phyloP scores from a whole-genome alignment of 1,140 invertebrate species.

The Cryptotermes secundus region DNA sequence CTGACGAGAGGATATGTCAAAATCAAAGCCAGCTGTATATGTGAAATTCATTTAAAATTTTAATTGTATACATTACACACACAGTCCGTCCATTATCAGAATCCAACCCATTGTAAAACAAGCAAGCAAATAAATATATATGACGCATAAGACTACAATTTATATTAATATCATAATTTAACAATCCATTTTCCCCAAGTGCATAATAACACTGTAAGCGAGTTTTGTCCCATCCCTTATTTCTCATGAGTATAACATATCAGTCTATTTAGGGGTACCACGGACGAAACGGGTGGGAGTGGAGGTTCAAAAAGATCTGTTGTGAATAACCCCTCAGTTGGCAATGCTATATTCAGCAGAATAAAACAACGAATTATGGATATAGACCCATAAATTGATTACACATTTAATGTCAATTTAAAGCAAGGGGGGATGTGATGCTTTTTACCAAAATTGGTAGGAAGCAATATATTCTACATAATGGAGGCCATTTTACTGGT shows the following conservation, averaged over 20 bases:
- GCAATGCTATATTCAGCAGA: neutral
- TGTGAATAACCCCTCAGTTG: neutral
- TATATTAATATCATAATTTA: neutral
- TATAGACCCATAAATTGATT: neutral
- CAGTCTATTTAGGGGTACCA: neutral
- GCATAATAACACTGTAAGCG: neutral
- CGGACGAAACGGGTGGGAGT: neutral
- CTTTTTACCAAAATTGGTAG: neutral
- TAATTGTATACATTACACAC: no score
- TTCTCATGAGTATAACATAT: slow-evolving; percentile 1
- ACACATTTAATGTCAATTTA: neutral
- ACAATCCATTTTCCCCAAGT: neutral
- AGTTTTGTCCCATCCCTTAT: neutral
- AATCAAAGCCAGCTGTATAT: no score
- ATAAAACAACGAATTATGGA: neutral
- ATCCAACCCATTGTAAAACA: no score
- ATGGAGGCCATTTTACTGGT: neutral
- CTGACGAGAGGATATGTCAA: no score
- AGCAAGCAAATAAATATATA: no score
- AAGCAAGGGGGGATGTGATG: neutral
- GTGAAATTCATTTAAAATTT: no score
- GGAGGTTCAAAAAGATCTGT: neutral
- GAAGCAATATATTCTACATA: neutral
- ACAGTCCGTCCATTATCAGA: no score
- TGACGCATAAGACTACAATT: no score